Evolutionary conservation across 2,113 vertebrate genomes (phyloP).

Genomic region (Thamnaconus septentrionalis): DNA sequence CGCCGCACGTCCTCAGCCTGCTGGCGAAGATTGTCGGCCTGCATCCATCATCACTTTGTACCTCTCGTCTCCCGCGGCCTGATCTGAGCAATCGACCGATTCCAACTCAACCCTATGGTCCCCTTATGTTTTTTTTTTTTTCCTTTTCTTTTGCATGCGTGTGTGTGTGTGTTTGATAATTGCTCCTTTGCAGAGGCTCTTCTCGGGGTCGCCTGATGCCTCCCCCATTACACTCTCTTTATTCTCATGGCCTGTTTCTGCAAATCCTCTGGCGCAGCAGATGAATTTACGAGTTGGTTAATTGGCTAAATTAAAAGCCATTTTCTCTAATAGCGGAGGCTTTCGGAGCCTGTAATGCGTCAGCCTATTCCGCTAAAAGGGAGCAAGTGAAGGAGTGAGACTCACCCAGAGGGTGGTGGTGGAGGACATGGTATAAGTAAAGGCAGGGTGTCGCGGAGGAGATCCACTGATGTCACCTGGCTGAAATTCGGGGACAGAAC

Average conservation of each 20-base stretch:
- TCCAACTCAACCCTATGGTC: not conserved
- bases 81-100: constrained; percentile 1
- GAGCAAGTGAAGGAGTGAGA: not conserved
- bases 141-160: not conserved
- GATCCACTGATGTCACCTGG: constrained; percentile 43
- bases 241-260: constrained; percentile 4
- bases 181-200: constrained; percentile 4
- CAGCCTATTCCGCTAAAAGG: constrained; percentile 35
- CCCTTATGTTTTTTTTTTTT: constrained; percentile 1
- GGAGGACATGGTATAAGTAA: constrained; percentile 1
- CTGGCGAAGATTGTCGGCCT: constrained; percentile 16
- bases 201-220: constrained; percentile 6
- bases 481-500: constrained; percentile 26
- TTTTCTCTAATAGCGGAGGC: constrained; percentile 48
- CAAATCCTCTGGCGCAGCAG: constrained; percentile 1
- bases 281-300: constrained; percentile 55
- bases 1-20: constrained; percentile 25
- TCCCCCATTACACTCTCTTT: constrained; percentile 3
- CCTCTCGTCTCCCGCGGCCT: constrained; percentile 18
- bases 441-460: not conserved
- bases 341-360: constrained; percentile 48
- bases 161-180: constrained; percentile 21
- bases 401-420: too few relatives aligned
- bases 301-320: constrained; percentile 65
- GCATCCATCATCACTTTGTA: constrained; percentile 20